Evolutionary conservation across 2,888 invertebrate genomes (phyloP).

Genomic region (Branchipolynoe longqiensis): DNA sequence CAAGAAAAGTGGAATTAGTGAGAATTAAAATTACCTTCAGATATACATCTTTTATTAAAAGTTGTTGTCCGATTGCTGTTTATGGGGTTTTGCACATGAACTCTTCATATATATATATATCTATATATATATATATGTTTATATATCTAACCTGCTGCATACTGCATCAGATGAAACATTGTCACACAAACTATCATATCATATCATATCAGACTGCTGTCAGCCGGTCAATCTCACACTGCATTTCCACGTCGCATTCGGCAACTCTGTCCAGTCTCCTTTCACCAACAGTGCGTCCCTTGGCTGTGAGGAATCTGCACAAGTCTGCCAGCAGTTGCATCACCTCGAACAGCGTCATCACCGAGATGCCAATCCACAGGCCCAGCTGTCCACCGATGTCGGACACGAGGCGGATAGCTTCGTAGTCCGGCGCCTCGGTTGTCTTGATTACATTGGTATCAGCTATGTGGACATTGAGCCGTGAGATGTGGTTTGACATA

Average conservation of each 20-base stretch:
- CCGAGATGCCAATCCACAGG: constrained; percentile 71
- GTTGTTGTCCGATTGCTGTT: no score
- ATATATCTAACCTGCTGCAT: no score
- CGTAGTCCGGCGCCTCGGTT: constrained; percentile 70
- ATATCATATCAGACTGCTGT: constrained; percentile 66
- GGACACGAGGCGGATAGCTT: constrained; percentile 67
- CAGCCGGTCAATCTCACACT: constrained; percentile 65
- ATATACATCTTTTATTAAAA: no score
- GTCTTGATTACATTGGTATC: constrained; percentile 71
- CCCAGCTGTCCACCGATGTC: constrained; percentile 72
- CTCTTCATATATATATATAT: no score
- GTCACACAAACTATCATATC: constrained; percentile 87
- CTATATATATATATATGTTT: no score
- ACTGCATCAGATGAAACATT: constrained; percentile 90
- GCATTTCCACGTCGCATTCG: constrained; percentile 59
- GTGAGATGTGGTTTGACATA: constrained; percentile 59
- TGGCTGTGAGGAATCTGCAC: constrained; percentile 61
- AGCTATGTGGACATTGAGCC: constrained; percentile 70
- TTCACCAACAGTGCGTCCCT: constrained; percentile 53
- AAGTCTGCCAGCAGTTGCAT: constrained; percentile 67
- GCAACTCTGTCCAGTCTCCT: constrained; percentile 44
- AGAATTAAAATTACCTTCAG: no score
- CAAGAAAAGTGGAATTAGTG: no score
- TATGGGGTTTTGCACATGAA: no score
- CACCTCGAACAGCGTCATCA: constrained; percentile 70